phyloP scores from a whole-genome alignment of 2,113 vertebrate genomes.

The Neogobius melanostomus region DNA sequence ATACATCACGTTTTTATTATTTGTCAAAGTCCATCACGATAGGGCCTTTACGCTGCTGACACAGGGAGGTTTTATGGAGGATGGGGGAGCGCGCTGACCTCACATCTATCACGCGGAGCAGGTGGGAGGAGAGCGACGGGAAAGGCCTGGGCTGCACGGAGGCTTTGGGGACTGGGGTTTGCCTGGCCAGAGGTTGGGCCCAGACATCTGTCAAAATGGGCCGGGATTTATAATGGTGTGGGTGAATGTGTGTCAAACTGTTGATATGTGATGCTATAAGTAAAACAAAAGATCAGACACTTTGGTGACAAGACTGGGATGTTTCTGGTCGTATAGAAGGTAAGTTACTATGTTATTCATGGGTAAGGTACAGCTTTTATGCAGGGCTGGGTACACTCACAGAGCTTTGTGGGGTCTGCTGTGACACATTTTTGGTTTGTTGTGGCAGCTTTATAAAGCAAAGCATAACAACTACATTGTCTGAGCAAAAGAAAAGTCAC shows the following conservation, averaged over 20 bases:
- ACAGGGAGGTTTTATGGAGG: conserved; percentile 41
- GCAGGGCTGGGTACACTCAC: too few relatives aligned
- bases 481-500: too few relatives aligned
- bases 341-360: neutral
- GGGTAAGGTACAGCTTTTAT: neutral
- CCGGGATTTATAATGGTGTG: conserved; percentile 25
- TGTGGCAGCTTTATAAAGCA: too few relatives aligned
- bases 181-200: neutral
- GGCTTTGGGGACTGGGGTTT: neutral
- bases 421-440: too few relatives aligned
- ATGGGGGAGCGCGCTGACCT: conserved; percentile 18
- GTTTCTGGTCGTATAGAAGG: neutral
- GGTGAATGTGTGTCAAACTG: conserved; percentile 43
- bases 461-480: too few relatives aligned
- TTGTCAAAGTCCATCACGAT: conserved; percentile 58
- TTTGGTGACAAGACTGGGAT: neutral
- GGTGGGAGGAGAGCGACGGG: conserved; percentile 17
- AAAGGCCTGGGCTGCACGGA: neutral
- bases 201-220: neutral
- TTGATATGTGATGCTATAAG: neutral
- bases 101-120: conserved; percentile 42
- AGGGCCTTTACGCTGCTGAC: conserved; percentile 46
- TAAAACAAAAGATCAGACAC: neutral
- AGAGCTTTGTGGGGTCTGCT: too few relatives aligned
- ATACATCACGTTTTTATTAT: conserved; percentile 66